A percentile compares a stretch with the other conserved stretches of the same genome.
Evolutionary conservation across 2,797 vertebrate genomes (phyloP).

Genomic region (Synanceia verrucosa): DNA sequence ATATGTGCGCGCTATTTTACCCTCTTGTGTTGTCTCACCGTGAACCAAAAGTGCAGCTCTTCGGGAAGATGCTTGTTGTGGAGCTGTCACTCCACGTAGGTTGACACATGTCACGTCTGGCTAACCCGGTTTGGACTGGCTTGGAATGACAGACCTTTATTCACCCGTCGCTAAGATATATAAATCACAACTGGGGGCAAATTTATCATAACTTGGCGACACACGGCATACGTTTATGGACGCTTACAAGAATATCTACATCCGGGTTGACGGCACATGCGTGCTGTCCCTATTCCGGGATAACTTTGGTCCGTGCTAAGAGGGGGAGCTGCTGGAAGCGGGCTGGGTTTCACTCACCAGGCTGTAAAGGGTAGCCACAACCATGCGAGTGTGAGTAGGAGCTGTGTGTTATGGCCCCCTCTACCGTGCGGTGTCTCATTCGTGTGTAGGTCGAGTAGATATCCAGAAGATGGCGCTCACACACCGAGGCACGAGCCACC

Average conservation of each 20-base stretch:
- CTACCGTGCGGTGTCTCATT: constrained; percentile 41
- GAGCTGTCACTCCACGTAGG: constrained; percentile 24
- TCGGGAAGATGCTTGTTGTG: constrained; percentile 4
- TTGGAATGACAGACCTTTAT: constrained; percentile 21
- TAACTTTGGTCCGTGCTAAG: constrained; percentile 90
- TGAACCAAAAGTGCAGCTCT: constrained; percentile 37
- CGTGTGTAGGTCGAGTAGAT: constrained; percentile 4
- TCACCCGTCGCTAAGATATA: neutral
- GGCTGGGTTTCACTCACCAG: constrained; percentile 53
- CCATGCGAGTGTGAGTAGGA: constrained; percentile 1
- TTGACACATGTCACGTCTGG: constrained; percentile 29
- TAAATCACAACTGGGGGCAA: neutral
- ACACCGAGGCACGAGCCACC: neutral
- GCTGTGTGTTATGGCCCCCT: constrained; percentile 60
- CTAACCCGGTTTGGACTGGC: constrained; percentile 59
- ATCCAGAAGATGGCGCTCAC: constrained; percentile 68
- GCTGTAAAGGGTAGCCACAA: constrained; percentile 46
- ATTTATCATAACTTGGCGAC: constrained; percentile 44
- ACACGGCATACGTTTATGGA: constrained; percentile 12
- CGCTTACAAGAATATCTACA: constrained; percentile 77
- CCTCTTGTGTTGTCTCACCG: constrained; percentile 35
- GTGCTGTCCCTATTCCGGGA: constrained; percentile 92
- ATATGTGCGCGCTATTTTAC: neutral
- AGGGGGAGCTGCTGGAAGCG: constrained; percentile 65
- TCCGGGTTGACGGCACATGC: constrained; percentile 92